phyloP scores from a whole-genome alignment of 1,140 invertebrate species.

The Drosophila kohkoa region DNA sequence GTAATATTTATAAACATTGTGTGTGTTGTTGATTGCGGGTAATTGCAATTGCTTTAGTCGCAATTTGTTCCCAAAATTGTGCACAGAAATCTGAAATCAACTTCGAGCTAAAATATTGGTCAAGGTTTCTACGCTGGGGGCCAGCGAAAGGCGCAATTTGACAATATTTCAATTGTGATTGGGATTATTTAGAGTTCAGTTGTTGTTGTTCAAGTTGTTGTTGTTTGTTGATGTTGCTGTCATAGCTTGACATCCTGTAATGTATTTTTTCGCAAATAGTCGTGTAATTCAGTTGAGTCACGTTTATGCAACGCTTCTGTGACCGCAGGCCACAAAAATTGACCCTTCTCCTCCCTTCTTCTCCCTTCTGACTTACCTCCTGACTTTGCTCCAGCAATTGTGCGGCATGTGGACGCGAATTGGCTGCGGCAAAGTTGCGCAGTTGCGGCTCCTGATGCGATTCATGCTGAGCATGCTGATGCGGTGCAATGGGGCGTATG shows the following conservation, averaged over 20 bases:
- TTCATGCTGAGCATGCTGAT: conserved; percentile 76
- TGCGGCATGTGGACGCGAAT: conserved; percentile 73
- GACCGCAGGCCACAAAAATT: conserved; percentile 48
- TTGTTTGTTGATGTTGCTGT: conserved; percentile 27
- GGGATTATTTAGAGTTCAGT: conserved; percentile 28
- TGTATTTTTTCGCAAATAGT: conserved; percentile 68
- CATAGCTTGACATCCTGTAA: conserved; percentile 61
- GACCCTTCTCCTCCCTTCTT: conserved; percentile 18
- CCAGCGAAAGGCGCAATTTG: conserved; percentile 76
- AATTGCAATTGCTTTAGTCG: conserved; percentile 71
- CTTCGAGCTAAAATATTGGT: conserved; percentile 61
- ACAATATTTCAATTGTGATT: conserved; percentile 55
- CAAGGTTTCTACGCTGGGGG: conserved; percentile 64
- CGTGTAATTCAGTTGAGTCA: conserved; percentile 76
- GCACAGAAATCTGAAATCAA: conserved; percentile 13
- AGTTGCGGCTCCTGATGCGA: conserved; percentile 77
- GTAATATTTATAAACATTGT: conserved; percentile 72
- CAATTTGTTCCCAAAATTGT: conserved; percentile 69
- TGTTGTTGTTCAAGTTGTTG: conserved; percentile 36
- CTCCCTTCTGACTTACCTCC: conserved; percentile 64
- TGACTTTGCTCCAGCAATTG: conserved; percentile 80
- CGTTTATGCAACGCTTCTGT: conserved; percentile 58
- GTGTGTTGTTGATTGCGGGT: conserved; percentile 28
- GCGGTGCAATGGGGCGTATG: conserved; percentile 77
- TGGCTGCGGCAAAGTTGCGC: conserved; percentile 73